These are phyloP conservation scores for Microdon myrmicae DNA, from an alignment of 2,888 invertebrate species.

Conservation along the genomic window DNA sequence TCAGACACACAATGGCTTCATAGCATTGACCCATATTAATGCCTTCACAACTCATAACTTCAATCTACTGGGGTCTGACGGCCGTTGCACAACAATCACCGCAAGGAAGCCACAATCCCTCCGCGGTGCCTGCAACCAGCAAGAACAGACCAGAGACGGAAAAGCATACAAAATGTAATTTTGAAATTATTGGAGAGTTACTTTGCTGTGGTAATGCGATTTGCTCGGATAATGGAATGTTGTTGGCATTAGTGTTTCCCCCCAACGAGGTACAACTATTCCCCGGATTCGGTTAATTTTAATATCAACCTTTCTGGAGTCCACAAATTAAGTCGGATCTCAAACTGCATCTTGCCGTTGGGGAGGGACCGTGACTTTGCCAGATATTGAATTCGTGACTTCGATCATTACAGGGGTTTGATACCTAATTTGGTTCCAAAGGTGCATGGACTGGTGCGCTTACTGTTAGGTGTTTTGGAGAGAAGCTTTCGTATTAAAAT, in stretches of 20 bases:
- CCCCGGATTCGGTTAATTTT: conserved; percentile 14
- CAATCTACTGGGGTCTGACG: conserved; percentile 17
- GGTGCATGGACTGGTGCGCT: no score
- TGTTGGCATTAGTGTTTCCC: conserved; percentile 10
- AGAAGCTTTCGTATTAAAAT: no score
- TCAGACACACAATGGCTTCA: no score
- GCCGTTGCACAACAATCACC: conserved; percentile 38
- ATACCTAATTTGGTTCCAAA: no score
- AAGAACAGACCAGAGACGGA: conserved; percentile 13
- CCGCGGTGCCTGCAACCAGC: neutral
- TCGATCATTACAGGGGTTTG: no score
- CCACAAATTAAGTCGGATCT: conserved; percentile 18
- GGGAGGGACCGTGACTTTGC: conserved; percentile 24
- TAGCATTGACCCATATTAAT: conserved; percentile 44
- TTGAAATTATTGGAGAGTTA: conserved; percentile 16
- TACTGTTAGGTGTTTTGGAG: no score
- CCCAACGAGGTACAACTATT: conserved; percentile 1
- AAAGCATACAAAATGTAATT: conserved; percentile 17
- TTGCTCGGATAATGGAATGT: conserved; percentile 21
- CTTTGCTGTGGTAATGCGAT: conserved; percentile 6
- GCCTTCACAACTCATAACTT: conserved; percentile 37
- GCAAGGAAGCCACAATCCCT: conserved; percentile 11
- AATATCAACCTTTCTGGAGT: conserved; percentile 15
- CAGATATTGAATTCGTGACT: conserved; percentile 39
- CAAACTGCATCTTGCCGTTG: conserved; percentile 2